Conservation (phyloP, 2,113 vertebrate species). For the Urocitellus parryii region DNA sequence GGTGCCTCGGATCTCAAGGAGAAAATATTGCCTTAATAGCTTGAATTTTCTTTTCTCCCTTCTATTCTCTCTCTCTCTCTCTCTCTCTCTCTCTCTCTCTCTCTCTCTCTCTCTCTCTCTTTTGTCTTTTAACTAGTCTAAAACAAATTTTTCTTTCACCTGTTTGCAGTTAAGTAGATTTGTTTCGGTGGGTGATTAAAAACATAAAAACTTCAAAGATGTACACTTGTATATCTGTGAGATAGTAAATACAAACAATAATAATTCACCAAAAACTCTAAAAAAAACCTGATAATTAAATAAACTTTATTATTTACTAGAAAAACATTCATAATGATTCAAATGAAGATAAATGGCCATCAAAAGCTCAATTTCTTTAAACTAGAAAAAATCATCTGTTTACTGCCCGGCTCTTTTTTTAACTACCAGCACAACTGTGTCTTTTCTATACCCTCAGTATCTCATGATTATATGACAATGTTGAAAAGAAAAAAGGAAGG, state of each 20-base stretch:
- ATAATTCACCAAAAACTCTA: background rate
- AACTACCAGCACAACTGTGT: background rate
- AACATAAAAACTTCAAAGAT: slow-evolving; percentile 31
- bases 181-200: background rate
- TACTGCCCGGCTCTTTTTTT: background rate
- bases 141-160: background rate
- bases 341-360: slow-evolving; percentile 25
- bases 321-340: slow-evolving; percentile 13
- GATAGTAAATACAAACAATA: background rate
- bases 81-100: too few relatives aligned
- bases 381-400: background rate
- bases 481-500: background rate
- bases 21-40: background rate
- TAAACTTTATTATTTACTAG: background rate
- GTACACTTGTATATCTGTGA: background rate
- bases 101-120: background rate
- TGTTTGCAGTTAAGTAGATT: background rate
- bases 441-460: background rate
- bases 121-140: background rate
- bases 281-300: slow-evolving; percentile 45
- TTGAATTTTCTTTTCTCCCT: slow-evolving; percentile 8
- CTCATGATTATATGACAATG: background rate
- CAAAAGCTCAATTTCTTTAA: background rate
- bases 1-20: background rate
- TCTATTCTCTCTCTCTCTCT: background rate